Conservation (phyloP, 2,888 invertebrate species). For the Ditylenchus weischeri region DNA sequence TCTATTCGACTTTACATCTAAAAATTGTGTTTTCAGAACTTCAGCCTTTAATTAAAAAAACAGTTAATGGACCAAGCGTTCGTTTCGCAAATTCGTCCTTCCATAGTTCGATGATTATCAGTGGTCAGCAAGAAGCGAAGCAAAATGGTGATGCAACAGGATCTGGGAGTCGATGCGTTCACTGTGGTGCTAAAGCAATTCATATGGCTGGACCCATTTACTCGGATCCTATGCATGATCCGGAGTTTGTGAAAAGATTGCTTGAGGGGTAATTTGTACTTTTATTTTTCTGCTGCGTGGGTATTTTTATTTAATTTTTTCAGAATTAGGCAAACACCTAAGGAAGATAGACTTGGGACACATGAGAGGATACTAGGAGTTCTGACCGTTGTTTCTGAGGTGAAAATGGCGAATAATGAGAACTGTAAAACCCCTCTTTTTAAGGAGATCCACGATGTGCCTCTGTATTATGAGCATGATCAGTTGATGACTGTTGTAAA, state of each 20-base stretch:
- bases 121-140: constrained; percentile 6
- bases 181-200: constrained; percentile 46
- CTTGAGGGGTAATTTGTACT: constrained; percentile 6
- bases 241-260: constrained; percentile 69
- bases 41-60: constrained; percentile 71
- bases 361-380: constrained; percentile 75
- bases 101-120: constrained; percentile 29
- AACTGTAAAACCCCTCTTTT: constrained; percentile 17
- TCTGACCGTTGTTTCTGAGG: constrained; percentile 70
- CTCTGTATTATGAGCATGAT: constrained; percentile 82
- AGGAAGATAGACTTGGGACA: constrained; percentile 68
- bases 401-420: constrained; percentile 25
- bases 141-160: background rate
- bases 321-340: constrained; percentile 43
- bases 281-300: background rate
- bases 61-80: constrained; percentile 38
- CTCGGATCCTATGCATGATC: constrained; percentile 80
- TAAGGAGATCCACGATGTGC: constrained; percentile 77
- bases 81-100: constrained; percentile 34
- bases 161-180: constrained; percentile 33
- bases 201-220: constrained; percentile 91
- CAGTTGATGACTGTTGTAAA: constrained; percentile 70
- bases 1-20: too few species aligned
- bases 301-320: constrained; percentile 6
- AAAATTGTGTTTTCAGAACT: constrained; percentile 56